These are phyloP conservation scores for Rhinichthys osculus DNA, from an alignment of 2,797 vertebrate genomes.

Conservation along the genomic window DNA sequence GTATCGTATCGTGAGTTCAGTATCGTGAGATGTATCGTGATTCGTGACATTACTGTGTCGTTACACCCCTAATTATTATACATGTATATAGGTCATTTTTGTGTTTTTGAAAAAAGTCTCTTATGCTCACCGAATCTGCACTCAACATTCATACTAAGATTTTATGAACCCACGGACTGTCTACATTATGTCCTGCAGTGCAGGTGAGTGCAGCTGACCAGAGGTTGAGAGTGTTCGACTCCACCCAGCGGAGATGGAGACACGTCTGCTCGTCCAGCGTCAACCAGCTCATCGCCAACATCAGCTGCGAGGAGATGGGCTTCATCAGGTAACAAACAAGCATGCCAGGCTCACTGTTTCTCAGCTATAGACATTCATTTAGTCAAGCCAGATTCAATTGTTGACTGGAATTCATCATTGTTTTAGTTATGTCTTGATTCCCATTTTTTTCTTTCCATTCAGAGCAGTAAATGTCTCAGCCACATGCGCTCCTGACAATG, in stretches of 20 bases:
- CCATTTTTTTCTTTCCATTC: conserved; percentile 16
- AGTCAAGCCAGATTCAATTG: not conserved
- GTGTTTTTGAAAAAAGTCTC: not conserved
- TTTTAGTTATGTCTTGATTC: conserved; percentile 35
- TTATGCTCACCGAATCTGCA: not conserved
- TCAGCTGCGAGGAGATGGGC: conserved; percentile 92
- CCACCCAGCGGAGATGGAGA: conserved; percentile 82
- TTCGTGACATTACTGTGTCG: no score
- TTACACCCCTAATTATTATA: no score
- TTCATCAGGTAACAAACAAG: conserved; percentile 82
- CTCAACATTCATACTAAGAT: not conserved
- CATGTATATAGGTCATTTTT: not conserved
- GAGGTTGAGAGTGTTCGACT: conserved; percentile 83
- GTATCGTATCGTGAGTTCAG: no score
- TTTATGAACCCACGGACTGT: not conserved
- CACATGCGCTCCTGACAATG: conserved; percentile 71
- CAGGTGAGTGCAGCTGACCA: conserved; percentile 87
- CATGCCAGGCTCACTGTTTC: not conserved
- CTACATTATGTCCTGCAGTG: conserved; percentile 73
- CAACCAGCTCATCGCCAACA: conserved; percentile 83
- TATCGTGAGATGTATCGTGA: no score
- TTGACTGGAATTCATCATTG: conserved; percentile 6
- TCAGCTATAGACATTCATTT: not conserved
- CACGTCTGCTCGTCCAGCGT: conserved; percentile 86
- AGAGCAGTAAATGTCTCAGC: conserved; percentile 84